Base-by-base conservation (phyloP, 1,140 invertebrate species). In the Mesaphorura yosii region DNA sequence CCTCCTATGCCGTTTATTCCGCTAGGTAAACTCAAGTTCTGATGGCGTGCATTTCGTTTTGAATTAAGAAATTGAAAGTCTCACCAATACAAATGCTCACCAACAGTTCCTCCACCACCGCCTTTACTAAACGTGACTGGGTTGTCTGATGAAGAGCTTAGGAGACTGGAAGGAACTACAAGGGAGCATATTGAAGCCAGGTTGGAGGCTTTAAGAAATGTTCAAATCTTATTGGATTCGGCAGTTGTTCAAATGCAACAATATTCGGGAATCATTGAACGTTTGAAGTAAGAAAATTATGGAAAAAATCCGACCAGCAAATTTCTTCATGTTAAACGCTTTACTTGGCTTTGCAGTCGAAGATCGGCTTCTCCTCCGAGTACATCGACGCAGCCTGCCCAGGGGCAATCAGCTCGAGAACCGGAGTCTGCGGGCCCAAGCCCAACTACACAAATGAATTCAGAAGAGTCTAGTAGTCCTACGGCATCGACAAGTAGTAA, bases 171-270 rank as follows among this genome's bases (percentile, higher is more conserved):
- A 70, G 89, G 90, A 25, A 79, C 78, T 52, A 80, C 90, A 61
- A 74, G 92, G 60, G 76, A 81, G 64, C 82, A 89, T 60, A 76
- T 97, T 25, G 90, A 96, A 67, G 88, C 90, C 5, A 75, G 95
- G 52, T 81, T 98, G 48, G 79, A 83, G 68, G 81, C 83, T 65
- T 71, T 95, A 23, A 73, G 80, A 40, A 88, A 94, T 70, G 88
- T 95, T 57, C 82, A 87, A 68, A 73, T 83, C 1, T 77, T 95
- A 68, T 67, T 95, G 53, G 88, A 94, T 71, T 86, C 88, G 20
- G 86, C 88, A 37, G 81, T 88, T 53, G 68, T 88, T 22, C 79
- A 92, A 68, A 88, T 94, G 78, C 80, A 87, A 59, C 89, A 94
- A 67, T 93, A 93, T 69, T 81, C 79, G 46, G 73, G 76, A 26